Evolutionary conservation across 2,797 vertebrate genomes (phyloP).

Genomic region (Cottoperca gobio): DNA sequence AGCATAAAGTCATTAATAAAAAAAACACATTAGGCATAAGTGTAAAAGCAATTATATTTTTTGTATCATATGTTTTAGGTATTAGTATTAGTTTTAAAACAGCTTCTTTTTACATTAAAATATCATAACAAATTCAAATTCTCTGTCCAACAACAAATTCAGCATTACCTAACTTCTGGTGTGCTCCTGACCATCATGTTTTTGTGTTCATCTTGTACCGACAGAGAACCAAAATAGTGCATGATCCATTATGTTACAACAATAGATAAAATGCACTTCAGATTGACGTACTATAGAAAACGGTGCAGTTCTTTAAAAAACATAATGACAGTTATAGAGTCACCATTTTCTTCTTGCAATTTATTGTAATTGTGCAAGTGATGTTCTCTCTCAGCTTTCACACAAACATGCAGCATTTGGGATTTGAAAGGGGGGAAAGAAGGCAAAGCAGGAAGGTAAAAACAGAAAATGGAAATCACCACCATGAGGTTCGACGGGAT

Average conservation of each 20-base stretch:
- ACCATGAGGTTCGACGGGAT: constrained; percentile 83
- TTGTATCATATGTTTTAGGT: neutral
- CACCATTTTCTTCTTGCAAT: constrained; percentile 54
- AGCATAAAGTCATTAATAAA: neutral
- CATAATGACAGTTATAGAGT: constrained; percentile 28
- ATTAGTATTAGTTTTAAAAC: neutral
- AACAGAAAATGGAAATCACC: neutral
- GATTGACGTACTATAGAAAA: neutral
- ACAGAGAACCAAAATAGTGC: constrained; percentile 21
- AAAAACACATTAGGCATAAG: neutral
- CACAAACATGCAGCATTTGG: constrained; percentile 13
- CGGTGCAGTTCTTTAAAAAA: neutral
- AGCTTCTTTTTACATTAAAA: neutral
- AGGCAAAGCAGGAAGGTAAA: neutral
- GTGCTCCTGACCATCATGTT: constrained; percentile 19
- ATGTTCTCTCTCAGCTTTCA: neutral
- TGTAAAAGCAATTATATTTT: constrained; percentile 3
- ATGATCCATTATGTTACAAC: constrained; percentile 21
- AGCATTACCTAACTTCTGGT: constrained; percentile 4
- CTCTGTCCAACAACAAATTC: neutral
- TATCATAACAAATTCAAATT: neutral
- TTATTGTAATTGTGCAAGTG: constrained; percentile 61
- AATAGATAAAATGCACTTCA: constrained; percentile 1
- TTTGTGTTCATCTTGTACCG: constrained; percentile 23
- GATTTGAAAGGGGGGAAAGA: constrained; percentile 15